Evolutionary conservation across 2,113 vertebrate species (phyloP), one percentile per base, ranked within the genome.

Genomic region (Tautogolabrus adspersus): DNA sequence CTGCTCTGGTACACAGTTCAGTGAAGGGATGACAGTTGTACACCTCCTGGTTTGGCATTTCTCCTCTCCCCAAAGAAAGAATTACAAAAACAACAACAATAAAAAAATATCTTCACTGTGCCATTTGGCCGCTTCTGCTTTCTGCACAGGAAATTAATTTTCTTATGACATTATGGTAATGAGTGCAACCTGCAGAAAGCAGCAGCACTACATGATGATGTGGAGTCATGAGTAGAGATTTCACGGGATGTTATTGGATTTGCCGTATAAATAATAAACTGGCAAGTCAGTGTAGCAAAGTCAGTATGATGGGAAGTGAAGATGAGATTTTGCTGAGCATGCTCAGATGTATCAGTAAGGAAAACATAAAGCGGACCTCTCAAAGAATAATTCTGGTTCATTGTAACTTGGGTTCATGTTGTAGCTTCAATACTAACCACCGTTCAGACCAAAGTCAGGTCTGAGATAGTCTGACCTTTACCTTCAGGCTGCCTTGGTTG

Each of bases 61-160:
- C 58, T 12, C 18, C 21, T 19, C 21, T 47, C 42, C 42, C 22
- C 52, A 44, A 58, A 59, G 42, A 71, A 52, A 69, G 6, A 44
- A 84, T 58, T 44, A 82, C 54, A 79, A 81, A 77, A 80, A 58
- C 21, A 66, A 58, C 21, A 66, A 60, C 3, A 75, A 66, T 2
- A 69, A 59, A 21, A 75, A 61, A 47, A 22, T 71, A 42, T 8
- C 6, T 19, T 13, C 46, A 54, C 37, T 26, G 12, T 21, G 30
- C n/a, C 44, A 3, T 1, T 2, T 15, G 64, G 21, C 67, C 8
- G 49, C 37, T 13, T 5, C 66, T 62, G 30, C 3, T 18, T 0
- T 70, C 56, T 40, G 10, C 34, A 78, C 75, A 87, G 84, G 80
- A 89, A 85, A 81, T 87, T 8, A 44, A 75, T 76, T 71, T 75